A percentile compares a stretch with the other conserved stretches of the same genome.
Conservation (phyloP, 92 coral and sea anemone species). For the Bergia puertoricense region DNA sequence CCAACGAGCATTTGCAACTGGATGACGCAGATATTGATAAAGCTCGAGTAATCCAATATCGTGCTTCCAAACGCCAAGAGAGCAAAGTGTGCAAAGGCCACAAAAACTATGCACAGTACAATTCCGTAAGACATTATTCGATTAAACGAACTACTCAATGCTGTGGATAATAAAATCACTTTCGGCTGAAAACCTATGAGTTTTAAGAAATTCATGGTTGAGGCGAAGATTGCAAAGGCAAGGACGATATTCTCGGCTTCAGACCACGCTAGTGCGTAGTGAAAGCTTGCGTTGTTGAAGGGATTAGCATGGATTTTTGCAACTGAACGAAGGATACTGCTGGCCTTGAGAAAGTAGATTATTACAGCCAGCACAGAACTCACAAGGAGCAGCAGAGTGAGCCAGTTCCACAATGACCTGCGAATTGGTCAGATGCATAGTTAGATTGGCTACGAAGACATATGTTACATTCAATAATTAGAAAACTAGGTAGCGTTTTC, state of each 20-base stretch:
- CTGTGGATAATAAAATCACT: conserved; percentile 41
- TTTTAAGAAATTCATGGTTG: conserved; percentile 48
- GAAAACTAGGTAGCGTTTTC: too few relatives aligned
- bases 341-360: conserved; percentile 39
- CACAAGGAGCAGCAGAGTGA: conserved; percentile 39
- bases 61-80: conserved; percentile 39
- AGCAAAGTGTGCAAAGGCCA: conserved; percentile 46
- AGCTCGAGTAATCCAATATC: conserved; percentile 40
- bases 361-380: conserved; percentile 24
- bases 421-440: too few relatives aligned
- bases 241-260: conserved; percentile 32
- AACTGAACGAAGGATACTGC: conserved; percentile 23
- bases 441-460: too few relatives aligned
- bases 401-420: conserved; percentile 46
- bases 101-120: conserved; percentile 23
- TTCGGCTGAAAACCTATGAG: conserved; percentile 40
- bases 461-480: background rate
- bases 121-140: conserved; percentile 33
- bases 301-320: conserved; percentile 47
- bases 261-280: conserved; percentile 29
- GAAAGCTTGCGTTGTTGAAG: conserved; percentile 36
- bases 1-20: conserved; percentile 50
- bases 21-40: conserved; percentile 10
- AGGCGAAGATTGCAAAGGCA: conserved; percentile 47
- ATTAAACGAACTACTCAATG: conserved; percentile 37